A percentile compares a stretch with the other conserved stretches of the same genome.
phyloP scores from a whole-genome alignment of 2,113 vertebrate genomes.

The Daubentonia madagascariensis region DNA sequence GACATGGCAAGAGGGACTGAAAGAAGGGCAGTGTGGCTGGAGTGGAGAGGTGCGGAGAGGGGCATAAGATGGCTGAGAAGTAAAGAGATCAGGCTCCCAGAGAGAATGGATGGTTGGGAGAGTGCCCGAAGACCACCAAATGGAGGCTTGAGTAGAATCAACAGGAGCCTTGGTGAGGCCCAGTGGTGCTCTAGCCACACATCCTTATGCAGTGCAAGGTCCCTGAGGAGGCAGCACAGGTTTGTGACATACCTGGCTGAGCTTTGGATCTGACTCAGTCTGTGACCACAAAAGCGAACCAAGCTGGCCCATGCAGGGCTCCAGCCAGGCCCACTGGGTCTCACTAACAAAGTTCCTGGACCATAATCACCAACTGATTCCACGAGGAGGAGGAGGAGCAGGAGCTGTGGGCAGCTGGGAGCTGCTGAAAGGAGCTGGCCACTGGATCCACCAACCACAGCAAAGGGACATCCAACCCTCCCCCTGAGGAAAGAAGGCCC shows the following conservation, averaged over 20 bases:
- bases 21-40: neutral
- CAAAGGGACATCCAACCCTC: neutral
- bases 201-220: neutral
- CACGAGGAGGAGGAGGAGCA: neutral
- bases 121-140: neutral
- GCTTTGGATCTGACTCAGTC: neutral
- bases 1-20: neutral
- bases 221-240: neutral
- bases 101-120: neutral
- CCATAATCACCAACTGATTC: neutral
- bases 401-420: neutral
- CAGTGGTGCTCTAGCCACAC: neutral
- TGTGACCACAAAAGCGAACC: neutral
- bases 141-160: neutral
- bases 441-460: neutral
- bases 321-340: neutral
- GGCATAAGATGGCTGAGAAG: neutral
- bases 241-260: neutral
- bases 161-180: neutral
- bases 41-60: neutral
- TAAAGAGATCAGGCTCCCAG: neutral
- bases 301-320: neutral
- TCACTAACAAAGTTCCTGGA: neutral
- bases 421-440: neutral
- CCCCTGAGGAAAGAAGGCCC: neutral